A percentile compares a stretch with the other conserved stretches of the same genome.
Evolutionary conservation across 2,888 invertebrate species (phyloP).

Genomic region (Lydus trimaculatus): DNA sequence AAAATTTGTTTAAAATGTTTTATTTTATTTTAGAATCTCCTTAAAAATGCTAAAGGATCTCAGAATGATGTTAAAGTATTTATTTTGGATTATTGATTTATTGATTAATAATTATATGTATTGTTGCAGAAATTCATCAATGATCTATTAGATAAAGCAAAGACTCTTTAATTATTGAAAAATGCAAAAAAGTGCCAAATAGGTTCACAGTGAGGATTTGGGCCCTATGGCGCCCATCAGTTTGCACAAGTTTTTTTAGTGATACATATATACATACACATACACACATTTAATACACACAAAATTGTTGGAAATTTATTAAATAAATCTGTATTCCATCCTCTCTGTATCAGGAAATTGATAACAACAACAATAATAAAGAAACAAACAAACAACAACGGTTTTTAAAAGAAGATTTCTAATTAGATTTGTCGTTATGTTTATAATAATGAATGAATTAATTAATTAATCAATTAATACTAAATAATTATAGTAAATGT

Average conservation of each 20-base stretch:
- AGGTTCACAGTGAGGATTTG: conserved; percentile 43
- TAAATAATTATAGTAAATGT: conserved; percentile 28
- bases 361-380: conserved; percentile 4
- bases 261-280: conserved; percentile 47
- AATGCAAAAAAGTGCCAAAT: conserved; percentile 58
- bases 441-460: background rate
- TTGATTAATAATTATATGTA: conserved; percentile 36
- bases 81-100: background rate
- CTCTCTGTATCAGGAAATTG: conserved; percentile 26
- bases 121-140: conserved; percentile 86
- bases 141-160: conserved; percentile 87
- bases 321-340: conserved; percentile 42
- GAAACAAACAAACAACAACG: conserved; percentile 18
- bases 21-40: conserved; percentile 70
- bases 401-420: conserved; percentile 25
- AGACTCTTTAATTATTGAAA: conserved; percentile 74
- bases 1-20: conserved; percentile 13
- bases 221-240: conserved; percentile 51
- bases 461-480: conserved; percentile 21
- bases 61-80: conserved; percentile 87
- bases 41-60: conserved; percentile 86
- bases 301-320: conserved; percentile 27
- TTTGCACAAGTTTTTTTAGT: conserved; percentile 52
- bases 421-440: conserved; percentile 5
- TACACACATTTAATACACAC: conserved; percentile 1